These are phyloP conservation scores for Protonemura montana DNA, from an alignment of 2,888 invertebrate species.

Conservation along the genomic window DNA sequence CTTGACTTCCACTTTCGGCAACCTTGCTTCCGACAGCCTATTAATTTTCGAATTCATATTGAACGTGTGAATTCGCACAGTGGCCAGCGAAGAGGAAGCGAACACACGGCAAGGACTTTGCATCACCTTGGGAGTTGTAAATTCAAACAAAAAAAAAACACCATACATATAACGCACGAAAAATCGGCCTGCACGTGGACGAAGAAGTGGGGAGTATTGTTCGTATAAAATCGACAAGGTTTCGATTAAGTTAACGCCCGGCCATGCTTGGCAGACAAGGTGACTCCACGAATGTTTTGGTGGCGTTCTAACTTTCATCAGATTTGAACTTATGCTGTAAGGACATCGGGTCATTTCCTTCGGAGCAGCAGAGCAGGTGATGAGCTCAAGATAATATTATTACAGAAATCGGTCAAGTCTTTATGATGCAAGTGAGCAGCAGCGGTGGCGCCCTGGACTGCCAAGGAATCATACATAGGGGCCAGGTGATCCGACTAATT, in stretches of 20 bases:
- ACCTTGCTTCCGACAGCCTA: background rate
- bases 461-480: background rate
- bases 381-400: background rate
- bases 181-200: background rate
- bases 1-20: background rate
- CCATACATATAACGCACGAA: background rate
- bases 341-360: background rate
- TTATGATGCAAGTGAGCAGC: background rate
- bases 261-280: background rate
- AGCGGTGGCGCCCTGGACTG: background rate
- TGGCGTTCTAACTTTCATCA: background rate
- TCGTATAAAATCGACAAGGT: background rate
- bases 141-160: background rate
- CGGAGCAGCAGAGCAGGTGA: background rate
- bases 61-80: background rate
- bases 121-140: background rate
- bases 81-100: background rate
- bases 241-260: background rate
- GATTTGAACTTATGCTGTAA: background rate
- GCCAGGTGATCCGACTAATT: background rate
- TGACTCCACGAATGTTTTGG: background rate
- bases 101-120: background rate
- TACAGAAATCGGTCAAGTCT: background rate
- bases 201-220: background rate
- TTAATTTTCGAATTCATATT: background rate